Percentiles rank a stretch among this genome's conserved stretches.
phyloP scores from a whole-genome alignment of 2,888 invertebrate species.

The Archaeoteleia sp. region DNA sequence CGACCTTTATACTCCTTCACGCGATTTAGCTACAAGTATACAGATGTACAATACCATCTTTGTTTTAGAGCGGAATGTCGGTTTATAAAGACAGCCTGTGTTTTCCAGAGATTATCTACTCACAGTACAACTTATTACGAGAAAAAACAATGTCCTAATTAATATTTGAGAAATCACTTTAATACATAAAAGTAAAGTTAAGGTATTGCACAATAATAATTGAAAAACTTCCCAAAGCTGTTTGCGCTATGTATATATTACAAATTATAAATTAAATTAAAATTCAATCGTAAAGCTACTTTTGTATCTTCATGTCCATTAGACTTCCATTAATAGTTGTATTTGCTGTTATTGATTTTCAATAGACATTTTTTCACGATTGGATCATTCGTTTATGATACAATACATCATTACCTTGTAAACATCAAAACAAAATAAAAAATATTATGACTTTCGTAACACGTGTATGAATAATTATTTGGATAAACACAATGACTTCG shows the following conservation, averaged over 20 bases:
- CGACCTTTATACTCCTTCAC: conserved; percentile 45
- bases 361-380: conserved; percentile 11
- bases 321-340: no score
- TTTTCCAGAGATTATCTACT: conserved; percentile 16
- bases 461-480: conserved; percentile 46
- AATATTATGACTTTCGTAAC: conserved; percentile 50
- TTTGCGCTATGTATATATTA: no score
- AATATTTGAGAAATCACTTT: no score
- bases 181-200: no score
- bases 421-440: conserved; percentile 17
- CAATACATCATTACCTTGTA: conserved; percentile 34
- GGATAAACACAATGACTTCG: conserved; percentile 43
- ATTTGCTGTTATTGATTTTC: no score
- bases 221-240: no score
- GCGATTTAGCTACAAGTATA: conserved; percentile 37
- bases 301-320: no score
- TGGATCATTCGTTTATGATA: conserved; percentile 24
- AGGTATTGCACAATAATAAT: no score
- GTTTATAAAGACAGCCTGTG: conserved; percentile 43
- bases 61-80: conserved; percentile 38
- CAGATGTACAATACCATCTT: conserved; percentile 38
- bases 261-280: no score
- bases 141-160: no score
- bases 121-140: no score
- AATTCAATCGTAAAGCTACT: no score